Evolutionary conservation across 2,113 vertebrate genomes (phyloP).

Genomic region (Donacobius atricapilla): DNA sequence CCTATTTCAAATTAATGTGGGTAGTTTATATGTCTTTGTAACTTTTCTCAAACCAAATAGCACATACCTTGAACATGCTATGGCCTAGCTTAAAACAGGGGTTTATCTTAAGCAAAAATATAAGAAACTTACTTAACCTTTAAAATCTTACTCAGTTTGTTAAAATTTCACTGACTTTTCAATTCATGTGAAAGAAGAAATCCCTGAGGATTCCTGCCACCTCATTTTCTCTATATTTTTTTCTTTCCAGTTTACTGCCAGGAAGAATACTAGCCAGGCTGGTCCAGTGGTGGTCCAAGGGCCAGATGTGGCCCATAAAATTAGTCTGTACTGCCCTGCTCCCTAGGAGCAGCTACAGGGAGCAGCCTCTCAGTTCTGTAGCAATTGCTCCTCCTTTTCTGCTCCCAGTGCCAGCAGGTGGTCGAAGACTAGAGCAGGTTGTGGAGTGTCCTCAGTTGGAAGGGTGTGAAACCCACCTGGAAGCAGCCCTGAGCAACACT

Average conservation of each 20-base stretch:
- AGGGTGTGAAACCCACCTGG: not conserved
- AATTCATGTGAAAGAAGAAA: not conserved
- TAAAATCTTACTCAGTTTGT: not conserved
- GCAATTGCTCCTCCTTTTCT: not conserved
- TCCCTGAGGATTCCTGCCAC: not conserved
- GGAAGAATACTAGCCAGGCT: not conserved
- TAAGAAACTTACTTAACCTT: not conserved
- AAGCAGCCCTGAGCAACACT: not conserved
- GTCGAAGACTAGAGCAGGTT: not conserved
- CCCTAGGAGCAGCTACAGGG: not conserved
- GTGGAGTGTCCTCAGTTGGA: not conserved
- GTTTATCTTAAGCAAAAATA: not conserved
- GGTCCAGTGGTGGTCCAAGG: not conserved
- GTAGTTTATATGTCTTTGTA: not conserved
- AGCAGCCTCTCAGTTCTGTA: not conserved
- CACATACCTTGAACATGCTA: not conserved
- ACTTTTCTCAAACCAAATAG: not conserved
- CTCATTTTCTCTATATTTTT: not conserved
- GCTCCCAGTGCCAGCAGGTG: not conserved
- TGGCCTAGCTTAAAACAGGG: not conserved
- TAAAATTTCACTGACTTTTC: not conserved
- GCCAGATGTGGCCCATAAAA: not conserved
- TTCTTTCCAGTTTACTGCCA: not conserved
- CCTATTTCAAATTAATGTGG: not conserved
- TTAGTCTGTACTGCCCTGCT: not conserved